Evolutionary conservation across 2,113 vertebrate genomes (phyloP).

Genomic region (Aphyosemion australe): DNA sequence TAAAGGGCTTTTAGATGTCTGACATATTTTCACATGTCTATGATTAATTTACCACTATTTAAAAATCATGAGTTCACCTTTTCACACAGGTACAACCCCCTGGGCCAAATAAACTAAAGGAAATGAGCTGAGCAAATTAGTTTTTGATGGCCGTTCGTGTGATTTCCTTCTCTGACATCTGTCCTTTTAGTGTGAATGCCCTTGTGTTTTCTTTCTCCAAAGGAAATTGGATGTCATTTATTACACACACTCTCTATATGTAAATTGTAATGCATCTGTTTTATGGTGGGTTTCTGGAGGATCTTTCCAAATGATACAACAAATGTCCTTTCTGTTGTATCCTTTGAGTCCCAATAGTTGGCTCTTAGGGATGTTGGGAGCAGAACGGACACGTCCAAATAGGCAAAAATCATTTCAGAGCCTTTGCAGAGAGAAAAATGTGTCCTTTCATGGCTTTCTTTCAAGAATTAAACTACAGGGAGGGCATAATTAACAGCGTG

Average conservation of each 20-base stretch:
- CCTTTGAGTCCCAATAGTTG: not conserved
- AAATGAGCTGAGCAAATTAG: slow-evolving; percentile 39
- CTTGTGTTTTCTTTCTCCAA: slow-evolving; percentile 36
- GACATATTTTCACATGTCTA: slow-evolving; percentile 37
- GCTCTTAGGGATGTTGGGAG: not conserved
- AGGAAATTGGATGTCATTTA: slow-evolving; percentile 57
- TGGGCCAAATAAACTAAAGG: slow-evolving; percentile 27
- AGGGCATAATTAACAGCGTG: too few species aligned
- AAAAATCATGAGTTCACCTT: slow-evolving; percentile 40
- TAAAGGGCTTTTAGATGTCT: slow-evolving; percentile 46
- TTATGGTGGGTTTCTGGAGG: slow-evolving; percentile 10
- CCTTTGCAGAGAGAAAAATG: slow-evolving; percentile 12
- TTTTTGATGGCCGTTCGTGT: slow-evolving; percentile 18
- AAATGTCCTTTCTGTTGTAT: slow-evolving; percentile 6
- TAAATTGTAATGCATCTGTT: slow-evolving; percentile 20
- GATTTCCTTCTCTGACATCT: slow-evolving; percentile 10
- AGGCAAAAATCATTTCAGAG: slow-evolving; percentile 38
- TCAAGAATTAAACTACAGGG: slow-evolving; percentile 8
- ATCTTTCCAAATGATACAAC: not conserved
- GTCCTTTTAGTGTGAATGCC: slow-evolving; percentile 18
- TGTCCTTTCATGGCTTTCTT: slow-evolving; percentile 22
- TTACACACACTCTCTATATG: slow-evolving; percentile 19
- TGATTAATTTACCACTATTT: slow-evolving; percentile 48
- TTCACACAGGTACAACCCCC: slow-evolving; percentile 17
- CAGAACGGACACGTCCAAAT: slow-evolving; percentile 35